Conservation (phyloP, 2,888 invertebrate genomes). For the Osedax frankpressi region DNA sequence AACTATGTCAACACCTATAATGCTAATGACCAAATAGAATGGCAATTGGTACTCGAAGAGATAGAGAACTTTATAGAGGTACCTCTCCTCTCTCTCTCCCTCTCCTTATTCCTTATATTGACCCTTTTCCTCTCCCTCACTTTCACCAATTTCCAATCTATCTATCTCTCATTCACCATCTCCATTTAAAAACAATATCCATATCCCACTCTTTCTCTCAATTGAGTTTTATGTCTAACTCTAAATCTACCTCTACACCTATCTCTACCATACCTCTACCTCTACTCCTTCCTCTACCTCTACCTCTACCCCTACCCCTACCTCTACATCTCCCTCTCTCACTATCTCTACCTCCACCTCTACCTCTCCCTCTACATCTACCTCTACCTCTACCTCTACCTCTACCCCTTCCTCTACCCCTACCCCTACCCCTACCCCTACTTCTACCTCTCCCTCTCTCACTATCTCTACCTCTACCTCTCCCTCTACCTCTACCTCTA, state of each 20-base stretch:
- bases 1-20: constrained; percentile 89
- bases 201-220: no score
- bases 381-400: background rate
- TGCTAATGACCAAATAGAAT: constrained; percentile 90
- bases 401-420: background rate
- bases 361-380: background rate
- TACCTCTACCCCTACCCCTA: background rate
- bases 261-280: background rate
- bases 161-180: background rate
- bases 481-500: background rate
- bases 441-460: background rate
- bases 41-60: constrained; percentile 84
- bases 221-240: no score
- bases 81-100: background rate
- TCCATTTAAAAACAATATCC: no score
- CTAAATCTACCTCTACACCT: background rate
- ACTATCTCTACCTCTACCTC: background rate
- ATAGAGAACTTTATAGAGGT: constrained; percentile 75
- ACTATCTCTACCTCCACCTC: background rate
- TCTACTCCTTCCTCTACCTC: background rate
- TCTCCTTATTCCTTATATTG: background rate
- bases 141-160: background rate
- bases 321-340: background rate
- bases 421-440: background rate
- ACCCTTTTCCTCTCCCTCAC: background rate